Conservation (phyloP, 1,140 invertebrate species). For the Halictus rubicundus region DNA sequence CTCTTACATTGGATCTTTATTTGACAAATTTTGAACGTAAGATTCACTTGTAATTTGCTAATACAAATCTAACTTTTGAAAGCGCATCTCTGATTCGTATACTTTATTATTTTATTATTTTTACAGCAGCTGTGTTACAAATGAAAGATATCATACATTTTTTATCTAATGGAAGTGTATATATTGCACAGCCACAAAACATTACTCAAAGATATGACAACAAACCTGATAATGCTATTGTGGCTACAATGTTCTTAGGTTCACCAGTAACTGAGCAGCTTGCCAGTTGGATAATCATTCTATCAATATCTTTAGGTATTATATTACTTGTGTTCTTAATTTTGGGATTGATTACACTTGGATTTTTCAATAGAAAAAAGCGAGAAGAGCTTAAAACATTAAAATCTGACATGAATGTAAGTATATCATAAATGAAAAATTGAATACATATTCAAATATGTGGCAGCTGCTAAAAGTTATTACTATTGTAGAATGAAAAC, state of each 20-base stretch:
- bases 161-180: constrained; percentile 64
- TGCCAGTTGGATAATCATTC: constrained; percentile 73
- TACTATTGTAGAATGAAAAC: constrained; percentile 38
- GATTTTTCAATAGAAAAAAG: constrained; percentile 75
- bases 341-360: constrained; percentile 72
- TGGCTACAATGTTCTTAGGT: constrained; percentile 72
- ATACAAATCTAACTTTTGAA: not conserved
- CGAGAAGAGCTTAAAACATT: constrained; percentile 71
- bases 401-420: constrained; percentile 54
- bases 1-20: constrained; percentile 65
- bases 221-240: constrained; percentile 49
- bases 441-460: constrained; percentile 8
- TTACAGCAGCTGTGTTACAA: constrained; percentile 62
- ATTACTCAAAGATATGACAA: constrained; percentile 46
- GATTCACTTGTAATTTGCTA: constrained; percentile 2
- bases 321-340: constrained; percentile 70
- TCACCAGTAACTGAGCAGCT: constrained; percentile 57
- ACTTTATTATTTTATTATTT: constrained; percentile 18
- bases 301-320: constrained; percentile 75
- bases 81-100: not conserved
- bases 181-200: constrained; percentile 58
- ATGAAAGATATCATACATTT: constrained; percentile 71
- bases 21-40: constrained; percentile 60
- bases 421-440: constrained; percentile 15
- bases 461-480: constrained; percentile 19